Conservation (phyloP, 1,140 invertebrate genomes). For the Drosophila micromelanica region DNA sequence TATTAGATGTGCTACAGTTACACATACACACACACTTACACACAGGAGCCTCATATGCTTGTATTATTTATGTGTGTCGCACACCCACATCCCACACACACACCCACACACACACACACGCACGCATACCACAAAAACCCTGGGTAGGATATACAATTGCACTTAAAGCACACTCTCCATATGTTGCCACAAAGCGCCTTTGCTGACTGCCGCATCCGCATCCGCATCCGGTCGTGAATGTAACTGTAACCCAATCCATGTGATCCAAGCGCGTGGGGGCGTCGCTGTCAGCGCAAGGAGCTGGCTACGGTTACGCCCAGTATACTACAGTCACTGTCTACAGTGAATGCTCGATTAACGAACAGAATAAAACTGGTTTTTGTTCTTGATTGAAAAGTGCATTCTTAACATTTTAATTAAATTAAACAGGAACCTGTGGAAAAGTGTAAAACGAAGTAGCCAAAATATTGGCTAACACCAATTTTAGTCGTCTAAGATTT, state of each 20-base stretch:
- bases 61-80: constrained; percentile 73
- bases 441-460: no score
- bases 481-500: no score
- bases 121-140: constrained; percentile 63
- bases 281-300: constrained; percentile 3
- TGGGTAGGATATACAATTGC: constrained; percentile 75
- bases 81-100: constrained; percentile 8
- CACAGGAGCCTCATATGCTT: constrained; percentile 49
- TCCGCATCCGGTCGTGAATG: constrained; percentile 43
- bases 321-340: background rate
- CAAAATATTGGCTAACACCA: no score
- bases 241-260: constrained; percentile 53
- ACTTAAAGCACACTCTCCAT: constrained; percentile 75
- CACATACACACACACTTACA: no score
- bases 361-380: no score
- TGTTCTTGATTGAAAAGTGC: no score
- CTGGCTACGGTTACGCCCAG: constrained; percentile 44
- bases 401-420: no score
- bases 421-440: no score
- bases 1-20: constrained; percentile 46
- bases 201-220: constrained; percentile 40
- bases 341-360: no score
- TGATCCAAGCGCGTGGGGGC: constrained; percentile 10
- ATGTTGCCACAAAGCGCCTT: constrained; percentile 76
- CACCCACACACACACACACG: constrained; percentile 16